phyloP scores from a whole-genome alignment of 2,888 invertebrate species.

The Ectemnius continuus region DNA sequence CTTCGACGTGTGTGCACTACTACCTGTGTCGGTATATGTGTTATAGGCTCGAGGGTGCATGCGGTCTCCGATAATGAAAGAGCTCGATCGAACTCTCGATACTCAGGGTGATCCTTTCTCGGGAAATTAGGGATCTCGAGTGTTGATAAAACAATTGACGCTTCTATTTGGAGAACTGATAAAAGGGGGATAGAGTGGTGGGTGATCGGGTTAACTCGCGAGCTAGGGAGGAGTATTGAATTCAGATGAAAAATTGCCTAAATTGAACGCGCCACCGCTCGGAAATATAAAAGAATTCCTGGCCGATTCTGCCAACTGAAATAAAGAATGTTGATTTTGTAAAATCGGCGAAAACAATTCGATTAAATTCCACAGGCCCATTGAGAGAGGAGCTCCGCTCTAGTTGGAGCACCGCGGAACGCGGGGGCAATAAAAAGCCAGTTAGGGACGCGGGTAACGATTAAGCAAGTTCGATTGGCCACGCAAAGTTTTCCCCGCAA shows the following conservation, averaged over 20 bases:
- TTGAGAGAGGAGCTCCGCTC: conserved; percentile 16
- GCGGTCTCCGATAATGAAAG: conserved; percentile 47
- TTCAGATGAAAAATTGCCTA: not conserved
- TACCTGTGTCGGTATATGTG: conserved; percentile 11
- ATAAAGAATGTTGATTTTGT: conserved; percentile 38
- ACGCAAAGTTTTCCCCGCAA: conserved; percentile 1
- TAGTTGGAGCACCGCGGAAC: too few relatives aligned
- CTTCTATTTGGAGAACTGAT: conserved; percentile 39
- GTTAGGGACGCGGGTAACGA: conserved; percentile 22
- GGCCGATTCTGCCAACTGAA: conserved; percentile 27
- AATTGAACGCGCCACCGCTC: conserved; percentile 20
- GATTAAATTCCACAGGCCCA: conserved; percentile 22
- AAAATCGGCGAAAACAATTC: conserved; percentile 23
- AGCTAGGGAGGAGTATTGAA: not conserved
- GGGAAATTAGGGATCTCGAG: not conserved
- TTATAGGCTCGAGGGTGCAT: conserved; percentile 4
- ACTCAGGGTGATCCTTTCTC: not conserved
- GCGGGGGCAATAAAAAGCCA: conserved; percentile 18
- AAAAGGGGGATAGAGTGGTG: conserved; percentile 12
- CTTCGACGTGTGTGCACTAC: conserved; percentile 15
- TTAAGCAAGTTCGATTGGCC: conserved; percentile 13
- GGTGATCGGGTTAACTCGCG: conserved; percentile 27
- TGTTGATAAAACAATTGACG: conserved; percentile 30
- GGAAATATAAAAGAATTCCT: conserved; percentile 29
- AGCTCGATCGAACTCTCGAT: conserved; percentile 28